phyloP scores from a whole-genome alignment of 2,888 invertebrate genomes.

The Eilema caniola region DNA sequence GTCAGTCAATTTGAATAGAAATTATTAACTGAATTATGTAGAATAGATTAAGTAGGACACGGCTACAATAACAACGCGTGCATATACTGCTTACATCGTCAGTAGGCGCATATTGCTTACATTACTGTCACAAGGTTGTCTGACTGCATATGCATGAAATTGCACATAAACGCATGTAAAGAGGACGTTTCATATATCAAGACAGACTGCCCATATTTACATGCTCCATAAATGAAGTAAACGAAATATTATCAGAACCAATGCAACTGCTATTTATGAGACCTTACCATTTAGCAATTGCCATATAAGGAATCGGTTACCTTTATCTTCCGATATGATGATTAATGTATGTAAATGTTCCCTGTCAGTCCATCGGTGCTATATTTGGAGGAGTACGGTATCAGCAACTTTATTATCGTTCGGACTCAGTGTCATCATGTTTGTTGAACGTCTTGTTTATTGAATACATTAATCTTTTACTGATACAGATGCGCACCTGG shows the following conservation, averaged over 20 bases:
- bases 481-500: not conserved
- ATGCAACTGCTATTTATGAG: slow-evolving; percentile 27
- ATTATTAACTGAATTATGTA: not conserved
- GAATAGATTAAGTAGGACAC: slow-evolving; percentile 5
- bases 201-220: slow-evolving; percentile 23
- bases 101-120: slow-evolving; percentile 36
- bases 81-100: slow-evolving; percentile 11
- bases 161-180: slow-evolving; percentile 40
- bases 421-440: slow-evolving; percentile 20
- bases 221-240: slow-evolving; percentile 28
- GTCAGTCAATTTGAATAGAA: not conserved
- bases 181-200: slow-evolving; percentile 45
- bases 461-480: slow-evolving; percentile 5
- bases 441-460: slow-evolving; percentile 11
- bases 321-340: slow-evolving; percentile 27
- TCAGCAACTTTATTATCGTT: slow-evolving; percentile 38
- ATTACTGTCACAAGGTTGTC: slow-evolving; percentile 45
- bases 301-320: slow-evolving; percentile 27
- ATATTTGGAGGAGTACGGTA: slow-evolving; percentile 39
- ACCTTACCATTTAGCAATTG: slow-evolving; percentile 21
- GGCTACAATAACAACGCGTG: slow-evolving; percentile 3
- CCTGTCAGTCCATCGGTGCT: slow-evolving; percentile 23
- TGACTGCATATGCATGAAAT: slow-evolving; percentile 43
- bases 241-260: slow-evolving; percentile 38
- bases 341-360: slow-evolving; percentile 40